Percentiles rank a stretch among this genome's conserved stretches.
Evolutionary conservation across 2,888 invertebrate species (phyloP).

Genomic region (Hyposoter didymator): DNA sequence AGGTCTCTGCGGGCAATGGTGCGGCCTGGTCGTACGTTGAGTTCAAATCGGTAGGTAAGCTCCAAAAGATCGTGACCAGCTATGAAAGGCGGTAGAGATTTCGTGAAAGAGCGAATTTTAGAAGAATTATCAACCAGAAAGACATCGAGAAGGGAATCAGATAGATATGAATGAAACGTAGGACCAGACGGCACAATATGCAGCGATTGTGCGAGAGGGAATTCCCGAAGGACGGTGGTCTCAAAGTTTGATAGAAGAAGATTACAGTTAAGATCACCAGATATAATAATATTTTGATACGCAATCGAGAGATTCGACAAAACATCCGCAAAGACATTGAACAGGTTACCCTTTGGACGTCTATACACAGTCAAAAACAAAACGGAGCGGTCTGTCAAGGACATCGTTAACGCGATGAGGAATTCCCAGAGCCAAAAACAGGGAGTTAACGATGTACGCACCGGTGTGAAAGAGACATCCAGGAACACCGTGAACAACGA

Average conservation of each 20-base stretch:
- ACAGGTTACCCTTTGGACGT: neutral
- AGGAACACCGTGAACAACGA: too few species aligned
- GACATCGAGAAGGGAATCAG: neutral
- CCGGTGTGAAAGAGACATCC: too few species aligned
- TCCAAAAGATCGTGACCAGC: neutral
- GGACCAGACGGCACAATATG: neutral
- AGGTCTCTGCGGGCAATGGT: neutral
- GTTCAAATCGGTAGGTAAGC: neutral
- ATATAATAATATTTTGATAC: too few species aligned
- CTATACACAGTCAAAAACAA: neutral
- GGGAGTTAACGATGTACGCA: too few species aligned
- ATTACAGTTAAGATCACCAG: neutral
- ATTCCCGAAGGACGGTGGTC: neutral
- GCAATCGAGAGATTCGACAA: neutral
- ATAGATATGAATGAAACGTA: neutral
- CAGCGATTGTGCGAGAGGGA: neutral
- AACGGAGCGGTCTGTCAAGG: neutral
- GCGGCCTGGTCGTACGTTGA: neutral
- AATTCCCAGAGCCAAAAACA: too few species aligned
- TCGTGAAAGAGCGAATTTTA: neutral
- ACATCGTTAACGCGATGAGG: too few species aligned
- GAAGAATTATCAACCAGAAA: neutral
- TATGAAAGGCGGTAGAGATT: neutral
- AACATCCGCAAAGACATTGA: neutral
- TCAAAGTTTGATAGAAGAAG: neutral